Conservation (phyloP, 2,113 vertebrate genomes). For the Corydoras maculifer region DNA sequence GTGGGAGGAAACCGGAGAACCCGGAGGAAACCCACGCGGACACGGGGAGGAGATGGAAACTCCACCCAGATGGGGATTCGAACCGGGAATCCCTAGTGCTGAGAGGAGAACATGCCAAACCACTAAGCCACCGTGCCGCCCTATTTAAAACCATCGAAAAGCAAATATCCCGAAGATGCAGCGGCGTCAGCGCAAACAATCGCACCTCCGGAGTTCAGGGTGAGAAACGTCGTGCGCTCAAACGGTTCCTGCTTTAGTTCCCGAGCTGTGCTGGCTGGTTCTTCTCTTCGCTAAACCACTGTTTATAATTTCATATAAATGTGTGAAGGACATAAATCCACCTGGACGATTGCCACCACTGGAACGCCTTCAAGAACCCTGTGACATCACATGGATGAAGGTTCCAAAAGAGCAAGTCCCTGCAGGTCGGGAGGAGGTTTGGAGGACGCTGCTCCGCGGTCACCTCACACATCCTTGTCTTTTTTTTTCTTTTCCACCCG, state of each 20-base stretch:
- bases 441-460: not conserved
- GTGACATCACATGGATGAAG: no score
- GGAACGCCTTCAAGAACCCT: no score
- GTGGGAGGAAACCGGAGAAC: no score
- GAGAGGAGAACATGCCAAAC: no score
- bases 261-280: not conserved
- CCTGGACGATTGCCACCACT: no score
- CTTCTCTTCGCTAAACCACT: not conserved
- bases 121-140: no score
- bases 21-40: no score
- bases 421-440: constrained; percentile 1
- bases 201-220: constrained; percentile 20
- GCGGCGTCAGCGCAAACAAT: constrained; percentile 4
- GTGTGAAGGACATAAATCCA: no score
- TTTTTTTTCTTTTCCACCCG: constrained; percentile 19
- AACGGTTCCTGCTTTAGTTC: constrained; percentile 15
- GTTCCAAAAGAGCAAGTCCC: not conserved
- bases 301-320: no score
- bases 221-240: constrained; percentile 16
- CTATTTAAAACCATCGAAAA: not conserved
- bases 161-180: not conserved
- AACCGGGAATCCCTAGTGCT: no score
- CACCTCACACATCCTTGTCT: constrained; percentile 14
- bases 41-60: no score
- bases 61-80: no score